These are phyloP conservation scores for Drosophila pseudotakahashii DNA, from an alignment of 2,888 invertebrate genomes.

Conservation along the genomic window DNA sequence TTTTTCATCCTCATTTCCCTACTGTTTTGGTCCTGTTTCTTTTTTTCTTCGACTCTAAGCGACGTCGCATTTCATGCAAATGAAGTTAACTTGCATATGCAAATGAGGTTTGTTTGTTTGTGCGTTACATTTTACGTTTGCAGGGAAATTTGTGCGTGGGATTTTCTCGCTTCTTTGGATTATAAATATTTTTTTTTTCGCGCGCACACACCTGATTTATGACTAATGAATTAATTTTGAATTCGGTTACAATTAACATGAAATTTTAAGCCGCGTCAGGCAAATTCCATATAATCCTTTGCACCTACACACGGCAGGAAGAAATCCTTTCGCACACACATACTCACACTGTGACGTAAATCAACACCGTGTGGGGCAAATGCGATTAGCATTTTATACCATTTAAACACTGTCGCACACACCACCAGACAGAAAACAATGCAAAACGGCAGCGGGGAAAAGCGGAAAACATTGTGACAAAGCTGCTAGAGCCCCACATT, in stretches of 20 bases:
- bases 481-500: constrained; percentile 9
- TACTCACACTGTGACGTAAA: constrained; percentile 30
- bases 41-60: constrained; percentile 17
- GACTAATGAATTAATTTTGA: constrained; percentile 64
- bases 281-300: constrained; percentile 26
- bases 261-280: constrained; percentile 42
- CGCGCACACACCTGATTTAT: constrained; percentile 60
- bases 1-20: neutral
- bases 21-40: constrained; percentile 1
- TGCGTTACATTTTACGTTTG: constrained; percentile 40
- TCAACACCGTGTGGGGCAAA: constrained; percentile 57
- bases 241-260: constrained; percentile 64
- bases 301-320: constrained; percentile 6
- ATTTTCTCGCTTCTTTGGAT: constrained; percentile 1
- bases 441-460: constrained; percentile 31
- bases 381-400: constrained; percentile 74
- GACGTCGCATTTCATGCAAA: constrained; percentile 69
- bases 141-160: constrained; percentile 26
- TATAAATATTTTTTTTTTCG: constrained; percentile 21
- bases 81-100: constrained; percentile 67
- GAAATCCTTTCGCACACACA: constrained; percentile 12
- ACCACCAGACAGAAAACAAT: constrained; percentile 41
- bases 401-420: constrained; percentile 59
- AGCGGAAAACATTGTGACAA: constrained; percentile 49
- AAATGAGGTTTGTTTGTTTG: constrained; percentile 53